Evolutionary conservation across 2,113 vertebrate genomes (phyloP).

Genomic region (Rhipidura dahli): DNA sequence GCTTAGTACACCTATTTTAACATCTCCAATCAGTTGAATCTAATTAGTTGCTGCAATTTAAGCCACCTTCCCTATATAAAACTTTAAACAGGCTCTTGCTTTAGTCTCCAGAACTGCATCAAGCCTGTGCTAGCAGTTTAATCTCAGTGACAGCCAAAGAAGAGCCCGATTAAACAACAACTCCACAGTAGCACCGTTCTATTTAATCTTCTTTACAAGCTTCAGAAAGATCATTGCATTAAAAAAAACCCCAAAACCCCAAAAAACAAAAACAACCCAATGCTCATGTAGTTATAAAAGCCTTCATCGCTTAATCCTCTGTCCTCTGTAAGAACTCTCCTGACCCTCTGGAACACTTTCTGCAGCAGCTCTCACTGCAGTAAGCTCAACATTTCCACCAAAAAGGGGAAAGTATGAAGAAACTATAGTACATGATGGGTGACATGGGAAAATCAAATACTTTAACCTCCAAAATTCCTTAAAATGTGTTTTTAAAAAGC

Average conservation of each 20-base stretch:
- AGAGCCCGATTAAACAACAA: slow-evolving; percentile 39
- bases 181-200: background rate
- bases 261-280: background rate
- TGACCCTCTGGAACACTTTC: slow-evolving; percentile 33
- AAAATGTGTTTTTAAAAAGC: background rate
- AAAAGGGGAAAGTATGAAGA: slow-evolving; percentile 14
- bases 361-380: background rate
- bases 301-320: slow-evolving; percentile 36
- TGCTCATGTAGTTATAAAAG: background rate
- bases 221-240: background rate
- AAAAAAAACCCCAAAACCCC: background rate
- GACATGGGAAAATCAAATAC: background rate
- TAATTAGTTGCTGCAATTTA: background rate
- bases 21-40: background rate
- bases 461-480: background rate
- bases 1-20: background rate
- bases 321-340: background rate
- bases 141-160: slow-evolving; percentile 14
- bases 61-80: background rate
- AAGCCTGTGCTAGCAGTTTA: background rate
- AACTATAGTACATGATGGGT: background rate
- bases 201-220: slow-evolving; percentile 44
- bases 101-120: slow-evolving; percentile 1
- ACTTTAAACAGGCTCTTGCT: background rate
- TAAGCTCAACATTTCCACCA: slow-evolving; percentile 12